Evolutionary conservation across 1,140 invertebrate species (phyloP).

Genomic region (Ladona fulva): DNA sequence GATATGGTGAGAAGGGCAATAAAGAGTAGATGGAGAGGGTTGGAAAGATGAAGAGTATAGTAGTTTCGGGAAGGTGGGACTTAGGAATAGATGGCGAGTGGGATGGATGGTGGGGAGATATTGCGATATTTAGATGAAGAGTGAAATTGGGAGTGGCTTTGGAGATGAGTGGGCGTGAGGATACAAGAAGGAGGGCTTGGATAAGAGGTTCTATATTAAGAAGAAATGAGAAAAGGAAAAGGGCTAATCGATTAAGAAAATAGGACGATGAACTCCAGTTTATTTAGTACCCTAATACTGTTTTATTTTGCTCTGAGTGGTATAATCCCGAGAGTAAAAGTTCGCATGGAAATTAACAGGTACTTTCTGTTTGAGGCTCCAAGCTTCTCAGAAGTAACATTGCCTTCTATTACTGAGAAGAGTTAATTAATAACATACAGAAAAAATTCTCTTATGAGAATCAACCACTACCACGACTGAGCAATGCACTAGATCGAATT

Average conservation of each 20-base stretch:
- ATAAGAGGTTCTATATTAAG: slow-evolving; percentile 35
- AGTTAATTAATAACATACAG: too few species aligned
- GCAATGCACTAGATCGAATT: too few species aligned
- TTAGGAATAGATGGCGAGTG: not conserved
- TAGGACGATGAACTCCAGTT: not conserved
- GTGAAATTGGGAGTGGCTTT: not conserved
- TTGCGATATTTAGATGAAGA: not conserved
- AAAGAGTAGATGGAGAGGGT: too few species aligned
- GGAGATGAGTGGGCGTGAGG: slow-evolving; percentile 18
- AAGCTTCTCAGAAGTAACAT: too few species aligned
- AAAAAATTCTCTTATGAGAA: too few species aligned
- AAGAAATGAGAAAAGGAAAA: not conserved
- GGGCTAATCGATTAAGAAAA: not conserved
- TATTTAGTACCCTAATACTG: not conserved
- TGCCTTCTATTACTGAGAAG: too few species aligned
- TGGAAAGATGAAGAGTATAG: too few species aligned
- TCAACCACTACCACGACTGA: too few species aligned
- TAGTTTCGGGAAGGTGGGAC: not conserved
- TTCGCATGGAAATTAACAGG: too few species aligned
- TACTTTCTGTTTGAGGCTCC: too few species aligned
- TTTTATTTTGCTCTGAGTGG: not conserved
- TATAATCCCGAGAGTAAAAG: too few species aligned
- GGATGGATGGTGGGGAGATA: too few species aligned
- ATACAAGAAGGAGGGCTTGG: slow-evolving; percentile 44
- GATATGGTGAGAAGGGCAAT: not conserved